Conservation (phyloP, 2,888 invertebrate species). For the Pyrrhosoma nymphula region DNA sequence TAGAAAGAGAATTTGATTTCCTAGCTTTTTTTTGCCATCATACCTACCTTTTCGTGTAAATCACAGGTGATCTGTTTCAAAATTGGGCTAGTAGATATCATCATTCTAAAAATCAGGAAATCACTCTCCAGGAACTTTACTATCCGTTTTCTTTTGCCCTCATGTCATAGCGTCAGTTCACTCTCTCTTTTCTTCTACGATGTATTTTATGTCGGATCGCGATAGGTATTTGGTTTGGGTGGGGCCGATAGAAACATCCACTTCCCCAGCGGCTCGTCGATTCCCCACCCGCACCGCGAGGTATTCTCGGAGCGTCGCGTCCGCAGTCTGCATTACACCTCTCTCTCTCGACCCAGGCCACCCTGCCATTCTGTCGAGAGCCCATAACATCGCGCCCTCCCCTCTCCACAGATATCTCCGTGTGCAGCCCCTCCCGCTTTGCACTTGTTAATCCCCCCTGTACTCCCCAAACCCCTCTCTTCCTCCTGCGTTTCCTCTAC, state of each 20-base stretch:
- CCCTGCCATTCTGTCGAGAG: neutral
- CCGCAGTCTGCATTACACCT: slow-evolving; percentile 40
- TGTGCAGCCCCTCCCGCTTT: too few species aligned
- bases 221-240: neutral
- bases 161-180: neutral
- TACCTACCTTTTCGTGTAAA: too few species aligned
- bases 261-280: neutral
- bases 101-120: too few species aligned
- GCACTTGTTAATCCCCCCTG: neutral
- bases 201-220: neutral
- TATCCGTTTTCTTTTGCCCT: neutral
- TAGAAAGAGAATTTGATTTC: too few species aligned
- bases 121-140: too few species aligned
- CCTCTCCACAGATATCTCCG: neutral
- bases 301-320: slow-evolving; percentile 47
- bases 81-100: too few species aligned
- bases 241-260: neutral
- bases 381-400: too few species aligned
- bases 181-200: neutral
- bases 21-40: too few species aligned
- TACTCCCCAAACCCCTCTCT: neutral
- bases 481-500: too few species aligned
- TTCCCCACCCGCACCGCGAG: neutral
- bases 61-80: too few species aligned
- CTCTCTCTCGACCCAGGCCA: neutral